phyloP scores from a whole-genome alignment of 2,113 vertebrate genomes.

The Hippocampus guttulatus region DNA sequence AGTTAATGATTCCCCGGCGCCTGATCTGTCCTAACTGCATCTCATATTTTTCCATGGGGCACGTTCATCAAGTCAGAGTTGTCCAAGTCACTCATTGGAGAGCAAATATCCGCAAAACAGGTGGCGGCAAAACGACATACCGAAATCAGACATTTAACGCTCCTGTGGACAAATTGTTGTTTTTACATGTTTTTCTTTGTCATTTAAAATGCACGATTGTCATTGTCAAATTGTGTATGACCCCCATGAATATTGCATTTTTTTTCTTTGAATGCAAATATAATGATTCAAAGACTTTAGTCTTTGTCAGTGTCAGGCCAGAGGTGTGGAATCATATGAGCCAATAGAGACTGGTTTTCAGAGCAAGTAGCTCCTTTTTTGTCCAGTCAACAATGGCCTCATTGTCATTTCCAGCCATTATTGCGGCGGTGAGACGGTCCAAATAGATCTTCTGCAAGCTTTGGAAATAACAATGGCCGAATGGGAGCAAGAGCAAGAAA shows the following conservation, averaged over 20 bases:
- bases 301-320: constrained; percentile 51
- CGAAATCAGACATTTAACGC: background rate
- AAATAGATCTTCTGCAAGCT: constrained; percentile 42
- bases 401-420: constrained; percentile 49
- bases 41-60: background rate
- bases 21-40: background rate
- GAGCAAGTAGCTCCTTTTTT: constrained; percentile 47
- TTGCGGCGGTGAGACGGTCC: constrained; percentile 42
- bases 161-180: background rate
- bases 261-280: constrained; percentile 2
- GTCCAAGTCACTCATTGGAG: background rate
- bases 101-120: background rate
- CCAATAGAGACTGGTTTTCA: constrained; percentile 38
- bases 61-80: background rate
- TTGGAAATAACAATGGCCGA: constrained; percentile 52
- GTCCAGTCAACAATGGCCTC: constrained; percentile 39
- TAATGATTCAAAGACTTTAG: constrained; percentile 28
- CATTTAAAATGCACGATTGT: background rate
- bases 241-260: background rate
- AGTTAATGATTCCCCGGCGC: background rate
- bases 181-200: background rate
- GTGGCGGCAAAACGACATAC: background rate
- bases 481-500: constrained; percentile 39
- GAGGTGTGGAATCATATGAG: constrained; percentile 56
- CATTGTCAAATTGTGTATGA: background rate